A percentile compares a stretch with the other conserved stretches of the same genome.
Conservation (phyloP, 2,797 vertebrate genomes). For the Ctenopoma multispine region DNA sequence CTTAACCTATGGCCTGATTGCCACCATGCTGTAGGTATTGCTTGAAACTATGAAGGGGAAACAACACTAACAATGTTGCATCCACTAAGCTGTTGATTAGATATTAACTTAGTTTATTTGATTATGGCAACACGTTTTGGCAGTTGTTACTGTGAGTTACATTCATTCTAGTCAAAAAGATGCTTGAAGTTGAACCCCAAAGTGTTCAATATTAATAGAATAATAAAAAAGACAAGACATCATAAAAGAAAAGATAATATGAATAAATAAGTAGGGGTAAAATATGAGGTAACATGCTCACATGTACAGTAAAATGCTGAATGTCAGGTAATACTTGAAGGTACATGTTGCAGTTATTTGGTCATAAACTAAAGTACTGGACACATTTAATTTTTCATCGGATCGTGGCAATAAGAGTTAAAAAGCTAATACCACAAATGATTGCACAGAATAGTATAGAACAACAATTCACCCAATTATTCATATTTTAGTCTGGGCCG, state of each 20-base stretch:
- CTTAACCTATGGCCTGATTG: conserved; percentile 75
- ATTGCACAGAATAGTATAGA: too few relatives aligned
- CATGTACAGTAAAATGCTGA: too few relatives aligned
- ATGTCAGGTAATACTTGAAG: too few relatives aligned
- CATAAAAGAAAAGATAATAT: conserved; percentile 8
- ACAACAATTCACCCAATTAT: too few relatives aligned
- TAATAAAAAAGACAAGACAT: not conserved
- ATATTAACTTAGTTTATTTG: conserved; percentile 52
- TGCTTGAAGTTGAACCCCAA: conserved; percentile 33
- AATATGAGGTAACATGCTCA: not conserved
- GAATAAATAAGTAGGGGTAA: too few relatives aligned
- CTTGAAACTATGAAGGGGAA: conserved; percentile 33
- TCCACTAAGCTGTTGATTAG: too few relatives aligned
- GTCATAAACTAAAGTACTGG: too few relatives aligned
- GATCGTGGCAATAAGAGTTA: too few relatives aligned
- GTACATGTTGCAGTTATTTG: too few relatives aligned
- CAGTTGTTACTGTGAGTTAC: conserved; percentile 69
- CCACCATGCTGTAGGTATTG: conserved; percentile 41
- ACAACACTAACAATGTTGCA: conserved; percentile 28
- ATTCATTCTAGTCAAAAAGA: conserved; percentile 59
- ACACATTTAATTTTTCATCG: too few relatives aligned
- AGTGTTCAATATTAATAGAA: conserved; percentile 47
- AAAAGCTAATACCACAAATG: too few relatives aligned
- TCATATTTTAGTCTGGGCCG: too few relatives aligned
- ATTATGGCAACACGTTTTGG: conserved; percentile 79